Evolutionary conservation across 2,113 vertebrate genomes (phyloP).

Genomic region (Hyperoodon ampullatus): DNA sequence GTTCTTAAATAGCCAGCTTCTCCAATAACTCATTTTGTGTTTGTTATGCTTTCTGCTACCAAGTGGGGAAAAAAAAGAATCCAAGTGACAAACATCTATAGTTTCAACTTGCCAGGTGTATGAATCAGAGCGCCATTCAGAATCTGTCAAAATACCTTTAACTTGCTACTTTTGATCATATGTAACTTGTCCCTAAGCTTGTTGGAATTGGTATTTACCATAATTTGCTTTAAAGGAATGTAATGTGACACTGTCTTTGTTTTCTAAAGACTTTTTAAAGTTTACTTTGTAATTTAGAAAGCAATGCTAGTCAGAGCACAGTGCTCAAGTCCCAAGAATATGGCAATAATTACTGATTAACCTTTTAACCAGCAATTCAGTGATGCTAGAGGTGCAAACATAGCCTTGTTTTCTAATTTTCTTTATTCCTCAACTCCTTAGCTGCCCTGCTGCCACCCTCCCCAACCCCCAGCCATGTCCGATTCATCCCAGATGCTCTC

Average conservation of each 20-base stretch:
- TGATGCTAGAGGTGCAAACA: neutral
- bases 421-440: neutral
- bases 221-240: neutral
- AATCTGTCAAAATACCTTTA: neutral
- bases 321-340: neutral
- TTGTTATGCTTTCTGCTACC: neutral
- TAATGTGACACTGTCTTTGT: neutral
- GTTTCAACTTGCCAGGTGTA: neutral
- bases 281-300: neutral
- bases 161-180: neutral
- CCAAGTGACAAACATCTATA: neutral
- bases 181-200: neutral
- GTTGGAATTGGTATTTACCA: neutral
- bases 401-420: neutral
- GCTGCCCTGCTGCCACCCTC: neutral
- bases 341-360: neutral
- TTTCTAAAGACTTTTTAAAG: neutral
- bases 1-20: neutral
- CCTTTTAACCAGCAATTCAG: neutral
- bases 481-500: neutral
- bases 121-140: neutral
- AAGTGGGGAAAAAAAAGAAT: neutral
- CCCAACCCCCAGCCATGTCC: fast-evolving
- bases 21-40: neutral
- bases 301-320: neutral